Base-by-base conservation (phyloP, 2,888 invertebrate species). In the Ochropleura plecta region DNA sequence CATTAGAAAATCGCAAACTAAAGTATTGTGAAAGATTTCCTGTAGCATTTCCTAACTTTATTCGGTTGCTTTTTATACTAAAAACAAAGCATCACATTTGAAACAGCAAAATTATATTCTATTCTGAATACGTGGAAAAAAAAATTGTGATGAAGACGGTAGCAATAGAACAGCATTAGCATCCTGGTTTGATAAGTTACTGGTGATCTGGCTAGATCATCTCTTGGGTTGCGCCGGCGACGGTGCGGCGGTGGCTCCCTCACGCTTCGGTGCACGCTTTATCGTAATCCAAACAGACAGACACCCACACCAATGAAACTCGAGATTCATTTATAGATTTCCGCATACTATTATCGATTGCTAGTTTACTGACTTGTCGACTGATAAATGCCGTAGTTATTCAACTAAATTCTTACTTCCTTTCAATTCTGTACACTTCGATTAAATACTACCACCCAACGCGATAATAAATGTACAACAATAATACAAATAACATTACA, bases 261-360 rank as follows among this genome's bases (percentile, higher is more conserved):
- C 87, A 81, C 79, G 79, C 74, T 78, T 84, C 72, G 63, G 14
- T 84, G 78, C 67, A 20, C 73, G 46, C 67, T 86, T 85, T 85
- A 85, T 85, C 83, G 76, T 62, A 70, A 88, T 83, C 83, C 81
- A 82, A 83, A 84, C 79, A 75, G 79, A 83, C 80, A 79, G 62
- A 76, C 78, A 77, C 69, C 79, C 74, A 81, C 82, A 76, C 85
- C 63, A 83, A 85, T 84, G 67, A 64, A 78, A 82, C 55, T 7
- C 3, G 0, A 49, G 70, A 81, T 85, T 78, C 75, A 83, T 88
- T 90, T 89, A 83, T 88, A 84, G 49, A 70, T 81, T 84, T 81
- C 74, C 69, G 65, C 42, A 73, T 71, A 59, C 9, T 16, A 59
- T 59, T 16, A 76, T 71, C 51, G 59, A 71, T 77, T 70, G 44